A percentile compares a stretch with the other conserved stretches of the same genome.
Conservation (phyloP, 2,888 invertebrate species). For the Dolomedes plantarius region DNA sequence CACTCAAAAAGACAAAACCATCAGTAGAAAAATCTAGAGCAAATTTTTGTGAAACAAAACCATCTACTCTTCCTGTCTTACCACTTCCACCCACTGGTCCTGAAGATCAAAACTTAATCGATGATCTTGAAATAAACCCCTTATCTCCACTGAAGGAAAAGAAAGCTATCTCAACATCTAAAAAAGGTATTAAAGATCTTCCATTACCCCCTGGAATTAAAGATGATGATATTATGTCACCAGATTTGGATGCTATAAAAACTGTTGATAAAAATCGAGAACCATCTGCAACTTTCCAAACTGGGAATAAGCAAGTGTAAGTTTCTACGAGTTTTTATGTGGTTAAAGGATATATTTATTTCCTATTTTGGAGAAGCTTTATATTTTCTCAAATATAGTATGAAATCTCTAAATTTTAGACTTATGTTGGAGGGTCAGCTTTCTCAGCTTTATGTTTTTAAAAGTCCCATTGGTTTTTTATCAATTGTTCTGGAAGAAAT, state of each 20-base stretch:
- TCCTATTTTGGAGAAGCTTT: too few species aligned
- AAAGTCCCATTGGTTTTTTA: too few species aligned
- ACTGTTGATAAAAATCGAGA: slow-evolving; percentile 30
- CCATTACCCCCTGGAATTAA: slow-evolving; percentile 89
- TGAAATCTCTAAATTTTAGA: too few species aligned
- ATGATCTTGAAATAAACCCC: slow-evolving; percentile 24
- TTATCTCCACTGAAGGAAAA: slow-evolving; percentile 25
- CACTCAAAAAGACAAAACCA: slow-evolving; percentile 70
- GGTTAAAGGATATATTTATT: too few species aligned
- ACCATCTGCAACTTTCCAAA: slow-evolving; percentile 45
- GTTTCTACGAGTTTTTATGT: too few species aligned
- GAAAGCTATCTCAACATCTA: slow-evolving; percentile 71
- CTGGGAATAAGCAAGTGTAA: slow-evolving; percentile 46
- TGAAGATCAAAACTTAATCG: slow-evolving; percentile 36
- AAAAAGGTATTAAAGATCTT: slow-evolving; percentile 90
- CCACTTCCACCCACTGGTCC: slow-evolving; percentile 57
- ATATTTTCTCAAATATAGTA: slow-evolving; percentile 36
- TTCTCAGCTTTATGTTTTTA: too few species aligned
- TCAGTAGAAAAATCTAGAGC: slow-evolving; percentile 44
- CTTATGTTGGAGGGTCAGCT: too few species aligned
- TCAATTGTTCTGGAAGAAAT: too few species aligned
- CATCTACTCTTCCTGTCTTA: slow-evolving; percentile 52
- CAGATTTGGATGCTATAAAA: slow-evolving; percentile 59
- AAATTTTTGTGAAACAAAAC: slow-evolving; percentile 72
- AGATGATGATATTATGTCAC: slow-evolving; percentile 73